These are phyloP conservation scores for Cinclus mexicanus DNA, from an alignment of 2,113 vertebrate genomes.

Conservation along the genomic window DNA sequence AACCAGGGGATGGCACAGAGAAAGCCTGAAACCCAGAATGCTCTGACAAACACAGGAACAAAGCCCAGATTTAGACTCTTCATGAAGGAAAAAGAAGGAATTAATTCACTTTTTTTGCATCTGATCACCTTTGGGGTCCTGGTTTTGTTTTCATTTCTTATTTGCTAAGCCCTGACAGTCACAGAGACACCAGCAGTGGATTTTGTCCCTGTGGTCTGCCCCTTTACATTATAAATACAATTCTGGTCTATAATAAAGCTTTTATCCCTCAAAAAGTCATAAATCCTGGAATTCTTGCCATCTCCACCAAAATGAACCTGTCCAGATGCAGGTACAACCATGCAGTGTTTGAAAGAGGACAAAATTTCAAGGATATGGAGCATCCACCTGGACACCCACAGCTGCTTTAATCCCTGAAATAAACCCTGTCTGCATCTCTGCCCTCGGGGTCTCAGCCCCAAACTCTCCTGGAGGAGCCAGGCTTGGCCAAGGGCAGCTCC, in stretches of 20 bases:
- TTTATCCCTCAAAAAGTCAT: background rate
- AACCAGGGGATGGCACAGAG: background rate
- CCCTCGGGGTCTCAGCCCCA: background rate
- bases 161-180: background rate
- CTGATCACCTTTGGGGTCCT: background rate
- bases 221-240: background rate
- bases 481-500: background rate
- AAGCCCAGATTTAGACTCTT: background rate
- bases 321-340: background rate
- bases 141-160: background rate
- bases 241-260: background rate
- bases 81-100: background rate
- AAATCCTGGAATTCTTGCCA: background rate
- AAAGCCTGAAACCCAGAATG: background rate
- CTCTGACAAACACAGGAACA: background rate
- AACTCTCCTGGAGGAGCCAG: background rate
- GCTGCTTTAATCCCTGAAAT: background rate
- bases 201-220: background rate
- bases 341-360: accelerated
- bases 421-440: background rate
- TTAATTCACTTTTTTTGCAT: background rate
- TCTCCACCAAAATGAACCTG: background rate
- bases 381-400: background rate
- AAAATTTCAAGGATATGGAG: background rate
- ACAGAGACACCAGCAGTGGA: background rate